A percentile compares a stretch with the other conserved stretches of the same genome.
These are phyloP conservation scores for Trachelus iudaicus DNA, from an alignment of 2,888 invertebrate genomes.

Conservation along the genomic window DNA sequence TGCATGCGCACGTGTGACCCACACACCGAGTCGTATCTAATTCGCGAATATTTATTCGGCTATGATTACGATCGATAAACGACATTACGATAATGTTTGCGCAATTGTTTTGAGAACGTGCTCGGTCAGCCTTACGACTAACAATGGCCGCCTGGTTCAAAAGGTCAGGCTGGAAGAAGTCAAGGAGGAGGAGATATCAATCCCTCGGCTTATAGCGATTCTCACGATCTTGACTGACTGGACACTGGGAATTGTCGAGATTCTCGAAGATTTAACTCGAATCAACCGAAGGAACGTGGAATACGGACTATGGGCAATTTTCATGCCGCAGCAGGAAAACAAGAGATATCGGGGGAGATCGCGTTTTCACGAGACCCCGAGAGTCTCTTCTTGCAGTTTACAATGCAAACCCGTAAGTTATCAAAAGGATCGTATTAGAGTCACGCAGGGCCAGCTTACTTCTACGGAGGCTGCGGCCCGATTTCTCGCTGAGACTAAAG, in stretches of 20 bases:
- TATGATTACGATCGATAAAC: no score
- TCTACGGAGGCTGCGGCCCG: neutral
- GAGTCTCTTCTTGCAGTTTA: neutral
- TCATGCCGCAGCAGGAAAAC: neutral
- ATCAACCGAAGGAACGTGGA: neutral
- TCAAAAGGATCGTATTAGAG: neutral
- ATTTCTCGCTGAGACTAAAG: neutral
- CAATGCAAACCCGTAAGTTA: neutral
- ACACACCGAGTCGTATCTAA: no score
- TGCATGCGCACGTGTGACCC: no score
- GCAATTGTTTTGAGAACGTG: conserved; percentile 41
- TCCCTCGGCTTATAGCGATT: neutral
- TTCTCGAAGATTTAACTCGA: neutral
- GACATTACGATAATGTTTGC: conserved; percentile 36
- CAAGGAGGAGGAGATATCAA: neutral
- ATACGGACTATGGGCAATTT: neutral
- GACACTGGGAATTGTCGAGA: neutral
- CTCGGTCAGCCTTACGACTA: conserved; percentile 17
- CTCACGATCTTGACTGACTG: neutral
- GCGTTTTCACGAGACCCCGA: neutral
- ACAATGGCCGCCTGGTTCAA: neutral
- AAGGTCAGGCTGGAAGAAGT: neutral
- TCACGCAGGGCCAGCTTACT: neutral
- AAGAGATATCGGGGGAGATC: neutral
- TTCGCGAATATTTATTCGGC: no score